Percentiles rank a stretch among this genome's conserved stretches.
Conservation (phyloP, 2,888 invertebrate genomes). For the Embidobia sp. region DNA sequence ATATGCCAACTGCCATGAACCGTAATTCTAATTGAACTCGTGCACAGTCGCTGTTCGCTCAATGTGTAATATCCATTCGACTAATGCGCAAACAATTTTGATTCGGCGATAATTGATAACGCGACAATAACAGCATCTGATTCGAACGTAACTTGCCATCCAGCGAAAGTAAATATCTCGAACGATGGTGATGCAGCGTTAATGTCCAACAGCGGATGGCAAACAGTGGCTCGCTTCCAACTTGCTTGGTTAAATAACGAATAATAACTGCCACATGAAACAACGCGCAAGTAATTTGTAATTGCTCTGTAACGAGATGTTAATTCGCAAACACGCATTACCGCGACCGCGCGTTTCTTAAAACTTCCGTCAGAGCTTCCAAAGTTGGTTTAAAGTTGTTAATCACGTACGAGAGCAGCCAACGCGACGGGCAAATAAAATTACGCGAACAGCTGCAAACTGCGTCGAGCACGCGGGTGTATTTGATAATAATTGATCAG, state of each 20-base stretch:
- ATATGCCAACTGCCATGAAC: neutral
- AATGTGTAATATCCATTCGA: neutral
- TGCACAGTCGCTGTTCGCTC: neutral
- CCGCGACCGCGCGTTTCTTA: too few relatives aligned
- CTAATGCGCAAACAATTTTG: constrained; percentile 17
- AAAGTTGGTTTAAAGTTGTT: too few relatives aligned
- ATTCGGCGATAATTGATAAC: constrained; percentile 36
- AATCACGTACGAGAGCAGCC: too few relatives aligned
- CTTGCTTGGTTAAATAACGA: constrained; percentile 43
- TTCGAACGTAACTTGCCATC: constrained; percentile 19
- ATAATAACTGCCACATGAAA: constrained; percentile 24
- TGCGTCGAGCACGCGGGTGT: too few relatives aligned
- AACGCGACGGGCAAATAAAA: constrained; percentile 13
- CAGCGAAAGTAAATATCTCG: constrained; percentile 23
- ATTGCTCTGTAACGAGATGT: constrained; percentile 28
- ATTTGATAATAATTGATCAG: constrained; percentile 31
- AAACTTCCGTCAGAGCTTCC: too few relatives aligned
- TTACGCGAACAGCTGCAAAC: too few relatives aligned
- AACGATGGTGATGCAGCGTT: neutral
- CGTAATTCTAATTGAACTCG: constrained; percentile 16
- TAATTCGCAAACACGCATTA: constrained; percentile 8
- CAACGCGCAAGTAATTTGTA: constrained; percentile 9
- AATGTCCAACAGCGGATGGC: constrained; percentile 19
- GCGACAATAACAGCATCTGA: constrained; percentile 16
- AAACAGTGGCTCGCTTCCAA: constrained; percentile 49